phyloP scores from a whole-genome alignment of 92 coral and sea anemone genomes.

The Phymanthus crucifer region DNA sequence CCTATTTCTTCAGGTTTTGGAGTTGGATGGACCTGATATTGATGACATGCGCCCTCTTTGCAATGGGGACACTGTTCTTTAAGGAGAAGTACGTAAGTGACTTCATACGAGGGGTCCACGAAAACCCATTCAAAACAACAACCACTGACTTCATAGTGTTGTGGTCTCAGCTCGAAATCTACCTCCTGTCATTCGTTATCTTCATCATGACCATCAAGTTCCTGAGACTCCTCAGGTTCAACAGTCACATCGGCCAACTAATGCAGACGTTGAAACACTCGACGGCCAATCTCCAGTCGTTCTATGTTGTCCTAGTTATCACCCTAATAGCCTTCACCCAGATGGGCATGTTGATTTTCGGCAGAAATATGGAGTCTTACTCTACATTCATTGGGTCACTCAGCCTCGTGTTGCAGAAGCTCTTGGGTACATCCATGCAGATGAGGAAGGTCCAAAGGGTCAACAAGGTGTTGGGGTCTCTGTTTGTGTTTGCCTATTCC shows the following conservation, averaged over 20 bases:
- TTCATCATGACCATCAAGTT: constrained; percentile 73
- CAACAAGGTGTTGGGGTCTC: constrained; percentile 51
- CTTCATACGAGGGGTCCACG: constrained; percentile 63
- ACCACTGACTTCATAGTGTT: constrained; percentile 63
- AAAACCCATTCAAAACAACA: constrained; percentile 72
- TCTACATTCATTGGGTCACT: constrained; percentile 59
- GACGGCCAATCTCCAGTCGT: constrained; percentile 54
- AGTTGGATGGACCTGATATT: constrained; percentile 73
- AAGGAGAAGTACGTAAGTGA: constrained; percentile 60
- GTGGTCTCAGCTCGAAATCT: constrained; percentile 61
- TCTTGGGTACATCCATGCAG: constrained; percentile 64
- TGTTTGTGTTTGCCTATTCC: constrained; percentile 60
- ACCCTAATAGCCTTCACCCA: constrained; percentile 68
- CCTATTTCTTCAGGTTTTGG: constrained; percentile 66
- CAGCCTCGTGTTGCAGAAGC: constrained; percentile 56
- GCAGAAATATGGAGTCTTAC: constrained; percentile 54
- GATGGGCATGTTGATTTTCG: constrained; percentile 72
- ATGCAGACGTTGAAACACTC: constrained; percentile 67
- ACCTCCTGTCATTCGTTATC: constrained; percentile 56
- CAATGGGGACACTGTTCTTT: constrained; percentile 60
- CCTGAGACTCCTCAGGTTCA: constrained; percentile 64
- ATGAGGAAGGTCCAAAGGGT: constrained; percentile 45
- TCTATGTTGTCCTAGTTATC: constrained; percentile 50
- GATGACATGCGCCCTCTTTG: constrained; percentile 41
- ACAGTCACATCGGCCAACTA: constrained; percentile 67